Conservation (phyloP, 2,797 vertebrate genomes). For the Vipera latastei region DNA sequence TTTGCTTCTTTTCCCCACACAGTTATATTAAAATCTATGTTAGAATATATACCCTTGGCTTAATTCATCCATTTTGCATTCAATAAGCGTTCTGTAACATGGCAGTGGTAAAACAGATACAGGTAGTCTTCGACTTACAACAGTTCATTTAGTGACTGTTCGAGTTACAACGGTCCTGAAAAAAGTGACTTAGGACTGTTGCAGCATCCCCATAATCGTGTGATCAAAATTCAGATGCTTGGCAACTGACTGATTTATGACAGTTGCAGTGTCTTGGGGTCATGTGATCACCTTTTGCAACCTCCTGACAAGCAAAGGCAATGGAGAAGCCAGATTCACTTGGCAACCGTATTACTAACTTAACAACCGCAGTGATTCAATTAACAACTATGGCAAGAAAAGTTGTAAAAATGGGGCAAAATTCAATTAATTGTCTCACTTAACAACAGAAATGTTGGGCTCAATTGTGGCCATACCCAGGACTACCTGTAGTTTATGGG, state of each 20-base stretch:
- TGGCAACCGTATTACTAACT: background rate
- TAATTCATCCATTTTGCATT: background rate
- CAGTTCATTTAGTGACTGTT: background rate
- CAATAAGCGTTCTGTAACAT: background rate
- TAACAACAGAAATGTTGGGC: background rate
- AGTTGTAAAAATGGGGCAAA: background rate
- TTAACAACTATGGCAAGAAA: background rate
- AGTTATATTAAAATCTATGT: background rate
- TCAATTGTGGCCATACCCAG: background rate
- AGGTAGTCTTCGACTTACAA: background rate
- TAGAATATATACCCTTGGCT: background rate
- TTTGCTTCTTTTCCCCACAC: background rate
- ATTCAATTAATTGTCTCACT: background rate
- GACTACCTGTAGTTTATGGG: background rate
- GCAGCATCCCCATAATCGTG: background rate
- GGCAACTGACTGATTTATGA: background rate
- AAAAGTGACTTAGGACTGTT: background rate
- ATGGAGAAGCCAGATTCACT: background rate
- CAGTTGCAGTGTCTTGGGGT: background rate
- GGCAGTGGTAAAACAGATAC: background rate
- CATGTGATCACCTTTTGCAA: background rate
- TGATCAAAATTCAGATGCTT: background rate
- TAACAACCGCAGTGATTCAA: background rate
- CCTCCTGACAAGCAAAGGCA: background rate
- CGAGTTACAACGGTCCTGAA: background rate